phyloP scores from a whole-genome alignment of 1,140 invertebrate genomes.

The Trichogramma pretiosum region DNA sequence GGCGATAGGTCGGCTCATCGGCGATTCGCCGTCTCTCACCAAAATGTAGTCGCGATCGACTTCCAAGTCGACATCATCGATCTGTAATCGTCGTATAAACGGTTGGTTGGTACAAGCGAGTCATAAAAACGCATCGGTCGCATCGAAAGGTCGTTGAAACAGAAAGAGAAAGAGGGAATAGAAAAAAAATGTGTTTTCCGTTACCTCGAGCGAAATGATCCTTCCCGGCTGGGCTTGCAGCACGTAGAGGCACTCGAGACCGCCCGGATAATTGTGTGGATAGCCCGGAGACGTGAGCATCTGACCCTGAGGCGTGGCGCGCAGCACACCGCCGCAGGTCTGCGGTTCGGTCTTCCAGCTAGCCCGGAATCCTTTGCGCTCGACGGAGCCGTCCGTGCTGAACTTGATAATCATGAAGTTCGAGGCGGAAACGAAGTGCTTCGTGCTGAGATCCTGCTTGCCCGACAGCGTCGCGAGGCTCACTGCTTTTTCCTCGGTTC shows the following conservation, averaged over 20 bases:
- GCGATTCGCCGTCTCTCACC: conserved; percentile 79
- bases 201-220: conserved; percentile 76
- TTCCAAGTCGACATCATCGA: conserved; percentile 84
- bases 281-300: conserved; percentile 81
- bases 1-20: conserved; percentile 74
- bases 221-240: conserved; percentile 80
- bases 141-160: too few relatives aligned
- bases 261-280: conserved; percentile 85
- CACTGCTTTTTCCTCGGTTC: conserved; percentile 88
- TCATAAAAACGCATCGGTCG: too few relatives aligned
- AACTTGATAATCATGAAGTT: conserved; percentile 99
- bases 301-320: conserved; percentile 75
- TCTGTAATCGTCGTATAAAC: conserved; percentile 36
- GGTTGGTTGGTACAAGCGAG: too few relatives aligned
- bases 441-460: conserved; percentile 70
- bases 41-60: conserved; percentile 78
- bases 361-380: conserved; percentile 87
- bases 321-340: conserved; percentile 73
- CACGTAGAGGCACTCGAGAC: conserved; percentile 87
- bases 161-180: too few relatives aligned
- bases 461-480: conserved; percentile 87
- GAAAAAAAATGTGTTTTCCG: too few relatives aligned
- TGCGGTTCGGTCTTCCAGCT: conserved; percentile 91
- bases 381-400: conserved; percentile 84
- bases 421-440: conserved; percentile 84